These are phyloP conservation scores for Pica pica DNA, from an alignment of 2,113 vertebrate species.

Conservation along the genomic window DNA sequence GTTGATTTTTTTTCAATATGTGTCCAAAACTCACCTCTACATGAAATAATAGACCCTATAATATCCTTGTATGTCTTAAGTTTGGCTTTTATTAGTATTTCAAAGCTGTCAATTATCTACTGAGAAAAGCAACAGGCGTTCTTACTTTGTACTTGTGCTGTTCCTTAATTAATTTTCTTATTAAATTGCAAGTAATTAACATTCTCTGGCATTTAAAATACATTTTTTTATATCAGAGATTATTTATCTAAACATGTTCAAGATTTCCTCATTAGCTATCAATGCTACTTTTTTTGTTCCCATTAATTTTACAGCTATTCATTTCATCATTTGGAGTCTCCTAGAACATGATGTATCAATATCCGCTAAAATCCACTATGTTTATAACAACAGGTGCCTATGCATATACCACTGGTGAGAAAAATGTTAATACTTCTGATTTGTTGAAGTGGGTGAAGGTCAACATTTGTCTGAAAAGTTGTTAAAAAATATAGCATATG, in stretches of 20 bases:
- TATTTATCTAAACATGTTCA: background rate
- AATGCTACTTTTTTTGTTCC: background rate
- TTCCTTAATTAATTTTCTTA: slow-evolving; percentile 49
- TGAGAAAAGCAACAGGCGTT: slow-evolving; percentile 21
- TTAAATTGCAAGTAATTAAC: slow-evolving; percentile 27
- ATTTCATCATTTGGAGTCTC: background rate
- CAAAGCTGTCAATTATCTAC: slow-evolving; percentile 27
- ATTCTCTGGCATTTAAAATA: background rate
- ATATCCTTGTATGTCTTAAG: background rate
- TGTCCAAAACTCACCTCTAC: background rate
- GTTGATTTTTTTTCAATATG: background rate
- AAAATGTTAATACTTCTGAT: background rate
- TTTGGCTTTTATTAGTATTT: background rate
- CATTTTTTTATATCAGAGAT: background rate
- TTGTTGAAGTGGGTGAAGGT: background rate
- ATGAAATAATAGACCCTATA: background rate
- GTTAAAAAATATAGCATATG: background rate
- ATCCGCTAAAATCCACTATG: background rate
- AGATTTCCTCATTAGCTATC: background rate
- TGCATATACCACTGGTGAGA: background rate
- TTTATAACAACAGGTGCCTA: background rate
- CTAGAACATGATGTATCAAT: background rate
- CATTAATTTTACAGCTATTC: background rate
- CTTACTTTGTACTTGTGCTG: slow-evolving; percentile 3
- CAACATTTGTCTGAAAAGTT: background rate